Percentiles rank a stretch among this genome's conserved stretches.
Conservation (phyloP, 1,140 invertebrate species). For the Drosophila lini region DNA sequence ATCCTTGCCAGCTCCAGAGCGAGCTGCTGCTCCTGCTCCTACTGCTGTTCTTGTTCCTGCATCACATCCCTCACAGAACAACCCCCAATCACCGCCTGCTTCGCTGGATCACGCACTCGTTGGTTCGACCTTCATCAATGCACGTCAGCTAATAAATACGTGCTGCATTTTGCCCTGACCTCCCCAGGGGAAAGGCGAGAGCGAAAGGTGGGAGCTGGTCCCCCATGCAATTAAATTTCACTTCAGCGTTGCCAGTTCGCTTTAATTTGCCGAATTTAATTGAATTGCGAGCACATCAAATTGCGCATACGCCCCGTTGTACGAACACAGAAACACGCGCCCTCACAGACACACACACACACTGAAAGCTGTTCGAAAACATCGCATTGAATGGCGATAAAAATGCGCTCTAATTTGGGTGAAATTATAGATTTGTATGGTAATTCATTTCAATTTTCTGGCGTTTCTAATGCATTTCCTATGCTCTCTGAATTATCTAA, state of each 20-base stretch:
- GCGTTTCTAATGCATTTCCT: conserved; percentile 42
- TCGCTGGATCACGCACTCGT: conserved; percentile 42
- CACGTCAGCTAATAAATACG: conserved; percentile 81
- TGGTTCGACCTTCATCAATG: conserved; percentile 73
- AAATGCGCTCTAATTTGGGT: conserved; percentile 65
- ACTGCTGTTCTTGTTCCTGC: not conserved
- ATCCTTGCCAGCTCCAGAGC: not conserved
- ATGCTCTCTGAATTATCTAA: conserved; percentile 29
- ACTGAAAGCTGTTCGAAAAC: conserved; percentile 18
- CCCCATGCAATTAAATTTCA: conserved; percentile 68
- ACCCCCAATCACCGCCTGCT: not conserved
- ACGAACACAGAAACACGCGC: not conserved
- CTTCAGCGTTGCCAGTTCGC: conserved; percentile 60
- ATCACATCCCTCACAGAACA: too few species aligned
- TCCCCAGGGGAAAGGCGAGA: not conserved
- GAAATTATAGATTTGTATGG: conserved; percentile 65
- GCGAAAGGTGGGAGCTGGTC: conserved; percentile 5
- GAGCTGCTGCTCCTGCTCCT: not conserved
- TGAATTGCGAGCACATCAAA: conserved; percentile 69
- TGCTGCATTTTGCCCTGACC: conserved; percentile 55
- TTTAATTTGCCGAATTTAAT: conserved; percentile 74
- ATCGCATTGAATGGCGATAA: conserved; percentile 52
- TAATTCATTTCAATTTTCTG: conserved; percentile 58
- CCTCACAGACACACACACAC: not conserved
- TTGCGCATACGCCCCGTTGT: conserved; percentile 61